A percentile compares a stretch with the other conserved stretches of the same genome.
Conservation (phyloP, 2,888 invertebrate species). For the Onthophagus sagittarius region DNA sequence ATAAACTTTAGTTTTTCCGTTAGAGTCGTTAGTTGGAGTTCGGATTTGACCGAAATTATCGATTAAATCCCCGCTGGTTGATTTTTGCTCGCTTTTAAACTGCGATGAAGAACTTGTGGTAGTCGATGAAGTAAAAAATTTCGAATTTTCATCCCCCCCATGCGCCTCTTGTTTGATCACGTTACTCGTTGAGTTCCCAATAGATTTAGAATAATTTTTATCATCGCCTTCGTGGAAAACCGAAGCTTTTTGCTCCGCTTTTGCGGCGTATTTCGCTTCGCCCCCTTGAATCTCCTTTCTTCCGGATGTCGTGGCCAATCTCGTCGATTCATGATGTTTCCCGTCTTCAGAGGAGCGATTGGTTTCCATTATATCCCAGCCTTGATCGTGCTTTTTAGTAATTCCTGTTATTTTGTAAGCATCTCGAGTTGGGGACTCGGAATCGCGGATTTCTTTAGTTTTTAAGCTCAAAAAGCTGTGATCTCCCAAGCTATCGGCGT, state of each 20-base stretch:
- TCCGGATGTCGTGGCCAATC: conserved; percentile 63
- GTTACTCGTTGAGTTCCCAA: conserved; percentile 50
- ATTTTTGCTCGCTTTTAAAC: conserved; percentile 37
- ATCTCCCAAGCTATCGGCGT: conserved; percentile 69
- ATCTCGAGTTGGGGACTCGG: conserved; percentile 69
- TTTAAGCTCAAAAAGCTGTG: conserved; percentile 75
- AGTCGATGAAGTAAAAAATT: conserved; percentile 43
- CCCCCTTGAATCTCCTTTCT: conserved; percentile 62
- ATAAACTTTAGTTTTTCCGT: conserved; percentile 63
- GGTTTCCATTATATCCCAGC: conserved; percentile 65
- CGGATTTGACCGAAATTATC: conserved; percentile 25
- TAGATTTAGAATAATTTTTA: conserved; percentile 52
- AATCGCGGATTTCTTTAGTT: conserved; percentile 74
- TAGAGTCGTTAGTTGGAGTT: background rate
- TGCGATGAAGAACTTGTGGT: conserved; percentile 41
- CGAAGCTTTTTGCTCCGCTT: conserved; percentile 58
- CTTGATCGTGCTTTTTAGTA: conserved; percentile 52
- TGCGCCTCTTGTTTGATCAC: conserved; percentile 52
- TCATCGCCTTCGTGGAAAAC: conserved; percentile 54
- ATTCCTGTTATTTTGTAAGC: conserved; percentile 29
- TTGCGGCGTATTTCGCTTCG: conserved; percentile 61
- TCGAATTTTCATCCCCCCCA: conserved; percentile 52
- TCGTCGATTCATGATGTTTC: conserved; percentile 57
- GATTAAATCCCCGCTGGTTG: conserved; percentile 19
- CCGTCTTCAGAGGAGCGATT: conserved; percentile 63